A percentile compares a stretch with the other conserved stretches of the same genome.
phyloP scores from a whole-genome alignment of 1,140 invertebrate genomes.

The Metopolophium dirhodum region DNA sequence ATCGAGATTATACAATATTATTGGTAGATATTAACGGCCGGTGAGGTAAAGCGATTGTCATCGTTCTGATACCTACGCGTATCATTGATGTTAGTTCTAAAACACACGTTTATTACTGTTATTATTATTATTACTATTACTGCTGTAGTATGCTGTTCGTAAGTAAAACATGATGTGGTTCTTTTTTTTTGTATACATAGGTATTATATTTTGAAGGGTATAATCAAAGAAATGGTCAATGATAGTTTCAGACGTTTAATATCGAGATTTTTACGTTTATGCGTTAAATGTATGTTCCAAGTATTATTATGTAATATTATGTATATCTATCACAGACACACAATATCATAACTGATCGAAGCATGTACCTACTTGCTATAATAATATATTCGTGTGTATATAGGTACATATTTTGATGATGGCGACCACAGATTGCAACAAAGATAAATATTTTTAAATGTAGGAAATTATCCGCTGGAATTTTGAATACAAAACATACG shows the following conservation, averaged over 20 bases:
- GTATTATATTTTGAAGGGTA: background rate
- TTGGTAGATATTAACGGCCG: background rate
- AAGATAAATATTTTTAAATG: background rate
- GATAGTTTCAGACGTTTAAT: background rate
- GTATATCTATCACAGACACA: background rate
- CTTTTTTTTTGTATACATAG: background rate
- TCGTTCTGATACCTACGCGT: background rate
- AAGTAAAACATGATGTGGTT: slow-evolving; percentile 32
- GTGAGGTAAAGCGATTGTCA: background rate
- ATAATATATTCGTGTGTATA: background rate
- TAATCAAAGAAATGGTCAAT: slow-evolving; percentile 39
- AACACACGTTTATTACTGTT: slow-evolving; percentile 14
- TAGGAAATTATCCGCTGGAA: background rate
- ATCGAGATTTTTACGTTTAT: background rate
- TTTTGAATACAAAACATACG: background rate
- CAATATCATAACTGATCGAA: background rate
- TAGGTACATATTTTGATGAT: background rate
- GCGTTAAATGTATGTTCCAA: background rate
- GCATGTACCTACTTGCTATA: background rate
- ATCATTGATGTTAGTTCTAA: background rate
- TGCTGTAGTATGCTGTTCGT: background rate
- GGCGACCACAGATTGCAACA: background rate
- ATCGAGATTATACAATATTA: background rate
- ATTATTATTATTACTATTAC: background rate
- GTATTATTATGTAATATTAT: background rate